phyloP scores from a whole-genome alignment of 2,113 vertebrate genomes.

The Erpornis zantholeuca region DNA sequence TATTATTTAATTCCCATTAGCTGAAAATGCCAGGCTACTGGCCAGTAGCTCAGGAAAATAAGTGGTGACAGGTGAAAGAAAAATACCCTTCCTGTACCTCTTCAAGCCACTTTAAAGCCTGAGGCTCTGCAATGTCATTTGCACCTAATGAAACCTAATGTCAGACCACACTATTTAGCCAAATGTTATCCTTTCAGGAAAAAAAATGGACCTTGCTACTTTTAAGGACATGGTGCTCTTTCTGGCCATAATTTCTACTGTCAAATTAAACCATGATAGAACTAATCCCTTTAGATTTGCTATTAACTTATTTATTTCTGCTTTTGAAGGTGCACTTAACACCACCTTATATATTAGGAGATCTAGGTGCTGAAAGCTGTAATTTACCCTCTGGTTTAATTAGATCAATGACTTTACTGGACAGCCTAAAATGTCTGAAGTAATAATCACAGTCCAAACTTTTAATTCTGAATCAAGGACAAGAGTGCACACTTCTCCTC shows the following conservation, averaged over 20 bases:
- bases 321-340: conserved; percentile 18
- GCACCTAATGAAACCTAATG: conserved; percentile 67
- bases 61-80: conserved; percentile 78
- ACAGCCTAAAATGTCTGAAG: conserved; percentile 37
- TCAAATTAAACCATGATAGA: conserved; percentile 32
- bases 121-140: conserved; percentile 66
- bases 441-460: neutral
- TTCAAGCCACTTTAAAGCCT: conserved; percentile 72
- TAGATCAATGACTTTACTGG: conserved; percentile 19
- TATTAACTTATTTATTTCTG: neutral
- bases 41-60: conserved; percentile 72
- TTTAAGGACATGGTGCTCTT: neutral
- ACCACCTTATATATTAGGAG: neutral
- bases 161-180: conserved; percentile 61
- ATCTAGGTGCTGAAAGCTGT: neutral
- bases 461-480: conserved; percentile 1
- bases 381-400: conserved; percentile 41
- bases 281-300: neutral
- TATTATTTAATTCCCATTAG: conserved; percentile 78
- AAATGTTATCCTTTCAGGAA: conserved; percentile 22
- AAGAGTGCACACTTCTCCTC: neutral
- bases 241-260: neutral
- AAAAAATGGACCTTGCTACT: conserved; percentile 1
- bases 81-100: conserved; percentile 61
- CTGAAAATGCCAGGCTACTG: conserved; percentile 67